Conservation (phyloP, 2,113 vertebrate genomes). For the Azemiops feae region DNA sequence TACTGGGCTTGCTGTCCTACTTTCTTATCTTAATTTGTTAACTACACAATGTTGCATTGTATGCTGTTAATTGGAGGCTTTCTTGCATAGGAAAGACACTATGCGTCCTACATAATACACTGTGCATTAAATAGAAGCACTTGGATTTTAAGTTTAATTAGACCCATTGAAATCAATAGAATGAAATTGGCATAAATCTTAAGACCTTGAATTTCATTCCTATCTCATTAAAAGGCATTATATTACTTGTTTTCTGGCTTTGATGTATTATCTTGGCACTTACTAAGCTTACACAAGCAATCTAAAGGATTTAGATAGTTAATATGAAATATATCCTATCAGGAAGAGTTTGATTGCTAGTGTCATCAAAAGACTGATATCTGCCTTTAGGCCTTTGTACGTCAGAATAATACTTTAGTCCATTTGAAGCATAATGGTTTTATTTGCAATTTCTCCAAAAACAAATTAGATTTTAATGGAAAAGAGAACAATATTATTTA, state of each 20-base stretch:
- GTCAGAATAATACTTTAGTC: background rate
- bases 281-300: background rate
- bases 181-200: conserved; percentile 7
- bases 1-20: background rate
- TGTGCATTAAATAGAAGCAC: background rate
- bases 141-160: conserved; percentile 22
- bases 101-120: background rate
- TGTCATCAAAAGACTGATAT: conserved; percentile 13
- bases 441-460: background rate
- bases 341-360: background rate
- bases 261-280: background rate
- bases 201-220: background rate
- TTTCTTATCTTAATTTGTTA: background rate
- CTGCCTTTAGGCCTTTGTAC: background rate
- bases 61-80: conserved; percentile 1
- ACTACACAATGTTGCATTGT: background rate
- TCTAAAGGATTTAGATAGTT: background rate
- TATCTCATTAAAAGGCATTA: conserved; percentile 1
- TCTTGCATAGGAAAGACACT: conserved; percentile 2
- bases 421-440: background rate
- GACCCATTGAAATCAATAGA: background rate
- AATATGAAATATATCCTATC: conserved; percentile 25
- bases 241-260: background rate
- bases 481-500: background rate
- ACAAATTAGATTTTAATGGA: background rate